These are phyloP conservation scores for Phenganax stokvisi DNA, from an alignment of 92 coral and sea anemone species.

Conservation along the genomic window DNA sequence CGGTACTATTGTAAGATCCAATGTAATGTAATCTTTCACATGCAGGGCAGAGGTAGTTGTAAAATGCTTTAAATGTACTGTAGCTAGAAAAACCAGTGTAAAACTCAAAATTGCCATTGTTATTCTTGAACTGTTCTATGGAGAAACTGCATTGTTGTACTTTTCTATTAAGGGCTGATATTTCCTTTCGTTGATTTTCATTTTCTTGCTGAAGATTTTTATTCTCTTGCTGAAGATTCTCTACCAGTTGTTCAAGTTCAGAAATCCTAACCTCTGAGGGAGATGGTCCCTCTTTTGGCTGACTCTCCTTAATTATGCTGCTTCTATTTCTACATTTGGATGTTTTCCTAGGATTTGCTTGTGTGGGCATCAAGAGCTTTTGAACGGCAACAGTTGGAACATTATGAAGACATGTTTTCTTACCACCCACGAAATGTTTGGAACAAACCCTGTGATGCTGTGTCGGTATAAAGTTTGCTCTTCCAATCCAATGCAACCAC, in stretches of 20 bases:
- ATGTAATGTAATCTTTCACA: constrained; percentile 22
- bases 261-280: background rate
- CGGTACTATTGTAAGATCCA: background rate
- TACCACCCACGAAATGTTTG: constrained; percentile 52
- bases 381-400: constrained; percentile 7
- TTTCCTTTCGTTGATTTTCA: constrained; percentile 41
- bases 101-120: constrained; percentile 31
- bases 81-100: constrained; percentile 55
- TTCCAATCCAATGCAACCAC: constrained; percentile 54
- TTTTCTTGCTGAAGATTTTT: constrained; percentile 13
- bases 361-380: constrained; percentile 17
- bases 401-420: constrained; percentile 29
- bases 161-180: constrained; percentile 37
- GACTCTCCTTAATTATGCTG: background rate
- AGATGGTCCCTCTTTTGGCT: background rate
- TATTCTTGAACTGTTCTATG: constrained; percentile 36
- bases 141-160: constrained; percentile 37
- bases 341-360: constrained; percentile 1
- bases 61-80: constrained; percentile 37
- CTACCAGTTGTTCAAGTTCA: constrained; percentile 5
- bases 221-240: background rate
- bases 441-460: constrained; percentile 50
- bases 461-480: constrained; percentile 41
- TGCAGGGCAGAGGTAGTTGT: constrained; percentile 24
- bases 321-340: constrained; percentile 3